These are phyloP conservation scores for Ptychoptera contaminata DNA, from an alignment of 2,888 invertebrate genomes.

Conservation along the genomic window DNA sequence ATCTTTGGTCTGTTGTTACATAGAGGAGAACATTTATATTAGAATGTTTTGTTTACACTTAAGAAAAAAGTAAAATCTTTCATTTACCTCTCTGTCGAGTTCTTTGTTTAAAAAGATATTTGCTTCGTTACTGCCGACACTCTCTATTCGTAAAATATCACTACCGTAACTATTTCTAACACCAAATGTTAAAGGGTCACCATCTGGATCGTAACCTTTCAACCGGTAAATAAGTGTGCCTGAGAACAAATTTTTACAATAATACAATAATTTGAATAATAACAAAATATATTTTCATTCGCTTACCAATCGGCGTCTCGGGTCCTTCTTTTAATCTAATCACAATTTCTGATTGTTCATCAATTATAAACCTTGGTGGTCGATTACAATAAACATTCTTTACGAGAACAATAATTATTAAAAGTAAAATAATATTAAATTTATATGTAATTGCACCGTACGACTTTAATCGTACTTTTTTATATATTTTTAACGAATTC, in stretches of 20 bases:
- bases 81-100: conserved; percentile 71
- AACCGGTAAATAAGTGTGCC: conserved; percentile 70
- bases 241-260: conserved; percentile 27
- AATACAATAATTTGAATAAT: not conserved
- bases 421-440: not conserved
- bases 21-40: not conserved
- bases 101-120: conserved; percentile 76
- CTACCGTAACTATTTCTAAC: conserved; percentile 64
- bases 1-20: conserved; percentile 47
- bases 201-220: conserved; percentile 71
- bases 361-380: conserved; percentile 75
- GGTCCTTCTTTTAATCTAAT: conserved; percentile 75
- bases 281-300: too few relatives aligned
- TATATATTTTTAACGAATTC: conserved; percentile 6
- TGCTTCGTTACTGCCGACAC: conserved; percentile 65
- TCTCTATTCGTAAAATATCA: conserved; percentile 72
- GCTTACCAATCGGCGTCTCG: conserved; percentile 66
- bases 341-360: conserved; percentile 82
- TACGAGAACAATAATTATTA: conserved; percentile 1
- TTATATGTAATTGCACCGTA: not conserved
- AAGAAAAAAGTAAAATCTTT: conserved; percentile 3
- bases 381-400: conserved; percentile 38
- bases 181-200: conserved; percentile 68
- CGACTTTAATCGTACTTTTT: conserved; percentile 11
- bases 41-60: conserved; percentile 4